Evolutionary conservation across 2,113 vertebrate species (phyloP).

Genomic region (Micronycteris hirsuta): DNA sequence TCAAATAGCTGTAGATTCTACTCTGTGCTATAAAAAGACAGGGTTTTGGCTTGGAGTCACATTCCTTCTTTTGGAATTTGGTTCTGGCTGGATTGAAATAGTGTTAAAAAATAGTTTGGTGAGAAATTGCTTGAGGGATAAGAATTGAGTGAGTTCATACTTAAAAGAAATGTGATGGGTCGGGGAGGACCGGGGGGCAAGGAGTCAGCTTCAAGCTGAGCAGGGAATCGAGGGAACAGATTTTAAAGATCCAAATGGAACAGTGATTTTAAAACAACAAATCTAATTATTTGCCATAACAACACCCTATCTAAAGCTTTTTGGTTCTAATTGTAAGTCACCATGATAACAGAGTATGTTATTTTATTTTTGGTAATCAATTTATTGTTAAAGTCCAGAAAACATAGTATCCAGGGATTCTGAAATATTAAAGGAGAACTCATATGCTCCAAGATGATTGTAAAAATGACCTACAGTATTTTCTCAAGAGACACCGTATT

Average conservation of each 20-base stretch:
- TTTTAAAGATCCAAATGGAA: neutral
- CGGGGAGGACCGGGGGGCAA: neutral
- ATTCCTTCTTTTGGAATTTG: constrained; percentile 61
- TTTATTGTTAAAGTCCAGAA: constrained; percentile 61
- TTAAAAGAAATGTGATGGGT: neutral
- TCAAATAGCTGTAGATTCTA: constrained; percentile 22
- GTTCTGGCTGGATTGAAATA: constrained; percentile 48
- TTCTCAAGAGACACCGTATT: neutral
- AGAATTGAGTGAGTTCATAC: constrained; percentile 47
- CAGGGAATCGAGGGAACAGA: neutral
- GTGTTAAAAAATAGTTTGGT: constrained; percentile 38
- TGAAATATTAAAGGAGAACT: constrained; percentile 7
- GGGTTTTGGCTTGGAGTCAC: constrained; percentile 28
- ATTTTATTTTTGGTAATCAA: constrained; percentile 53
- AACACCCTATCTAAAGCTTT: constrained; percentile 34
- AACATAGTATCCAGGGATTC: constrained; percentile 40
- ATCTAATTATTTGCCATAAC: neutral
- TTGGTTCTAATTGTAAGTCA: constrained; percentile 68
- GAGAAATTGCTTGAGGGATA: constrained; percentile 25
- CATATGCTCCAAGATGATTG: neutral
- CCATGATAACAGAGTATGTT: constrained; percentile 35
- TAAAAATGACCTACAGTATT: neutral
- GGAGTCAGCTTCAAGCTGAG: neutral
- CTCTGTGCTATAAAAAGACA: constrained; percentile 62
- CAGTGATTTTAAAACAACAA: constrained; percentile 55